phyloP scores from a whole-genome alignment of 1,140 invertebrate genomes.

The Calosoma granatense region DNA sequence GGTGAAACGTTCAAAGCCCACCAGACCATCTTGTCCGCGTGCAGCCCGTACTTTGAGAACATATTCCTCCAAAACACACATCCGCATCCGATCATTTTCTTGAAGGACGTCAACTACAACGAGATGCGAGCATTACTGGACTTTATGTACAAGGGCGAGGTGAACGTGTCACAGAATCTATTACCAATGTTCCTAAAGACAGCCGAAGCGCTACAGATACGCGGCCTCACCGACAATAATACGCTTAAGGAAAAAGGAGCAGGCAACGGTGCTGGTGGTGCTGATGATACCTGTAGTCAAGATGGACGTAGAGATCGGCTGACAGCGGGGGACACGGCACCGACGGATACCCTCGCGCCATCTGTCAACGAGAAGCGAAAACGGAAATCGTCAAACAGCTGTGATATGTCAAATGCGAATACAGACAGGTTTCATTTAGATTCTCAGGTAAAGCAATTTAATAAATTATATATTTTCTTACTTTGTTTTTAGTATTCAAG shows the following conservation, averaged over 20 bases:
- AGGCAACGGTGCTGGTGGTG: neutral
- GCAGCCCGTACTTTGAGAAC: slow-evolving; percentile 89
- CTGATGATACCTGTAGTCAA: neutral
- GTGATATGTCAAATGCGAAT: slow-evolving; percentile 55
- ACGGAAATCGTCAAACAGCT: slow-evolving; percentile 57
- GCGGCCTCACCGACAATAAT: slow-evolving; percentile 79
- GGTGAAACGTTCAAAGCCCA: slow-evolving; percentile 87
- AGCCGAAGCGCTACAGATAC: slow-evolving; percentile 80
- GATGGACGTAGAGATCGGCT: slow-evolving; percentile 24
- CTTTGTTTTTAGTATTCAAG: slow-evolving; percentile 9
- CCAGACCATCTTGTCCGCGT: slow-evolving; percentile 86
- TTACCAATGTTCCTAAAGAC: slow-evolving; percentile 82
- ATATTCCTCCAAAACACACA: slow-evolving; percentile 85
- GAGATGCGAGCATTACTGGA: slow-evolving; percentile 80
- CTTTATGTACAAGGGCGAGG: slow-evolving; percentile 88
- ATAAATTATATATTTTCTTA: slow-evolving; percentile 14
- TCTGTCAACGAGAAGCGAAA: slow-evolving; percentile 52
- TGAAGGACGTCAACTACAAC: slow-evolving; percentile 78
- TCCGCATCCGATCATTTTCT: slow-evolving; percentile 85
- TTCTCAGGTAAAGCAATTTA: slow-evolving; percentile 44
- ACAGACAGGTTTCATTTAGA: slow-evolving; percentile 51
- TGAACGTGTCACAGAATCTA: slow-evolving; percentile 78
- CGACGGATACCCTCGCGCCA: slow-evolving; percentile 15
- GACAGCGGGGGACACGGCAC: slow-evolving; percentile 19
- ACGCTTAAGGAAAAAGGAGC: slow-evolving; percentile 43